Evolutionary conservation across 2,797 vertebrate genomes (phyloP), one percentile per base, ranked within the genome.

Genomic region (Hoplostethus atlanticus): DNA sequence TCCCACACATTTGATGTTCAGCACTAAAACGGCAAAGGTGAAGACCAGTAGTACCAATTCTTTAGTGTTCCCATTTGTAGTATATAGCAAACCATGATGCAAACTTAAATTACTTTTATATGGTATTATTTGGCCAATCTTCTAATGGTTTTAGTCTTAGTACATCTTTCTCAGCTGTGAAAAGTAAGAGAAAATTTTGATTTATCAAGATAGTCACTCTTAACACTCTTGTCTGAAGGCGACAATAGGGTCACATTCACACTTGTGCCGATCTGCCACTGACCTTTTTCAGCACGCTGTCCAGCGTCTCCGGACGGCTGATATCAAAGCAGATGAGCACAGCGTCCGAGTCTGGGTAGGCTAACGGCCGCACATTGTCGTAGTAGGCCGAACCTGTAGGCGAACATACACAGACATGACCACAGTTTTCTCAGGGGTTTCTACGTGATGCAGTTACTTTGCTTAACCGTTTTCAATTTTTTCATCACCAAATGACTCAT

Each of bases 291-390:
- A 97, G 92, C 63, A 99, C 96, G 0, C 95, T 98, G 92, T 98
- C 96, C 91, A 98, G 87, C 0, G 97, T 99, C 85, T 98, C 97
- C 0, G 97, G 97, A 59, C 97, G 96, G 88, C 96, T 98, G 91
- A 98, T 97, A 91, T 99, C 97, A 0, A 98, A 99, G 91, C 97
- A 98, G 94, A 99, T 97, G 87, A 99, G 97, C 54, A 99, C 97
- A 0, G 97, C 97, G 0, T 99, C 97, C 0, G 97, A 96, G 84
- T 99, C 97, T 0, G 97, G 97, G 69, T 98, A 99, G 2, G 97
- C 97, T 68, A 99, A 68, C 2, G 97, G 97, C 28, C 97, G 94
- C 66, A 99, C 97, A 0, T 98, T 99, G 85, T 99, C 97, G 0
- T 99, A 99, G 64, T 99, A 98, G 0, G 96, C 92, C 0, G 97